Percentiles rank a stretch among this genome's conserved stretches.
Evolutionary conservation across 2,113 vertebrate genomes (phyloP).

Genomic region (Sturnira hondurensis): DNA sequence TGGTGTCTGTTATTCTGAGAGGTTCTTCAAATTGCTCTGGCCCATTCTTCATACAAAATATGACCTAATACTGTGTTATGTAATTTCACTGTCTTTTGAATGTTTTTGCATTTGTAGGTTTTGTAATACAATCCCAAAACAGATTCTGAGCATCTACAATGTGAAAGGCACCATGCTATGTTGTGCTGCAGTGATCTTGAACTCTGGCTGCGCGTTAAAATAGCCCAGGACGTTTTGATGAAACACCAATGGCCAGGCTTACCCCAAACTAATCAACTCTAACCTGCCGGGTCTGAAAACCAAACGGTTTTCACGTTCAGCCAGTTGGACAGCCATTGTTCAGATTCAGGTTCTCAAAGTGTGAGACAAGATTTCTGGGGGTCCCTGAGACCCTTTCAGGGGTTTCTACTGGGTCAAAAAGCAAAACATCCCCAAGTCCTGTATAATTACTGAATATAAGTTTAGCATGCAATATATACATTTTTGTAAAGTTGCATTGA

Average conservation of each 20-base stretch:
- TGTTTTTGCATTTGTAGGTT: background rate
- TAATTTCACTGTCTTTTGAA: background rate
- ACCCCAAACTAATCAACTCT: background rate
- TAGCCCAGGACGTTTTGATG: background rate
- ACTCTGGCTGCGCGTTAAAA: background rate
- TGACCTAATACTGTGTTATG: background rate
- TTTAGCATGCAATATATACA: background rate
- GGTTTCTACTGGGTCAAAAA: background rate
- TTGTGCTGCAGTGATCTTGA: background rate
- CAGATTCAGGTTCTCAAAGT: background rate
- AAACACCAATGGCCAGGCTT: background rate
- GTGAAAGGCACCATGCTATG: background rate
- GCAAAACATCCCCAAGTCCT: background rate
- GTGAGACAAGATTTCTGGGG: background rate
- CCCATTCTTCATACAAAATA: background rate
- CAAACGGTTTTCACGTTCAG: background rate
- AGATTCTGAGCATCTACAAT: background rate
- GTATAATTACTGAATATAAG: background rate
- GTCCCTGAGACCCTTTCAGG: background rate
- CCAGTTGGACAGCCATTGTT: background rate
- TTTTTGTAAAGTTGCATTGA: background rate
- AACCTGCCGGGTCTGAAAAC: no score
- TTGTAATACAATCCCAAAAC: background rate
- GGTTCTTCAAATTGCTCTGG: conserved; percentile 4
- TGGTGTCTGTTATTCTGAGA: background rate